These are phyloP conservation scores for Garrulus glandarius DNA, from an alignment of 2,797 vertebrate genomes.

Conservation along the genomic window DNA sequence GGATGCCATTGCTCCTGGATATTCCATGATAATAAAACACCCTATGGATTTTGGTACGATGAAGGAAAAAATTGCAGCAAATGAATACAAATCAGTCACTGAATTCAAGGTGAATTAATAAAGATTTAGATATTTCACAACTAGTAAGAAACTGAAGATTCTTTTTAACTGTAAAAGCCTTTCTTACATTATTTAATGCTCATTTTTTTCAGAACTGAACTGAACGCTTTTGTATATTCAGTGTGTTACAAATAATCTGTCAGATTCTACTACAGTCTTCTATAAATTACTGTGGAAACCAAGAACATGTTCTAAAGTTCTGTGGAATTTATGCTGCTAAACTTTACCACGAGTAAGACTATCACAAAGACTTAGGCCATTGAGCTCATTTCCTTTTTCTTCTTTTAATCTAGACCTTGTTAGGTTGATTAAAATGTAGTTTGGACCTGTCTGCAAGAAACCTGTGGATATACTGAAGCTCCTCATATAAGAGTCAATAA, in stretches of 20 bases:
- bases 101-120: slow-evolving; percentile 90
- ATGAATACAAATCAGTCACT: slow-evolving; percentile 96
- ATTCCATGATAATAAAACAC: slow-evolving; percentile 98
- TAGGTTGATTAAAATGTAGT: not conserved
- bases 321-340: not conserved
- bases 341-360: not conserved
- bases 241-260: not conserved
- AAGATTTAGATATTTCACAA: not conserved
- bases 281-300: not conserved
- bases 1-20: slow-evolving; percentile 95
- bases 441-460: not conserved
- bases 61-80: slow-evolving; percentile 92
- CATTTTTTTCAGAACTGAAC: not conserved
- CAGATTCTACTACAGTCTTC: not conserved
- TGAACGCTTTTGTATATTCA: not conserved
- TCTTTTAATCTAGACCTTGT: not conserved
- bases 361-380: not conserved
- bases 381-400: not conserved
- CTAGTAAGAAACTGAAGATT: not conserved
- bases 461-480: not conserved
- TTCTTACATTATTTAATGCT: not conserved
- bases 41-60: slow-evolving; percentile 99
- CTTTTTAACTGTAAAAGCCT: not conserved
- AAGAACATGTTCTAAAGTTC: not conserved
- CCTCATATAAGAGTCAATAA: not conserved